These are phyloP conservation scores for Temnopleurus reevesii DNA, from an alignment of 53 echinoderm and acorn worm genomes.

Conservation along the genomic window DNA sequence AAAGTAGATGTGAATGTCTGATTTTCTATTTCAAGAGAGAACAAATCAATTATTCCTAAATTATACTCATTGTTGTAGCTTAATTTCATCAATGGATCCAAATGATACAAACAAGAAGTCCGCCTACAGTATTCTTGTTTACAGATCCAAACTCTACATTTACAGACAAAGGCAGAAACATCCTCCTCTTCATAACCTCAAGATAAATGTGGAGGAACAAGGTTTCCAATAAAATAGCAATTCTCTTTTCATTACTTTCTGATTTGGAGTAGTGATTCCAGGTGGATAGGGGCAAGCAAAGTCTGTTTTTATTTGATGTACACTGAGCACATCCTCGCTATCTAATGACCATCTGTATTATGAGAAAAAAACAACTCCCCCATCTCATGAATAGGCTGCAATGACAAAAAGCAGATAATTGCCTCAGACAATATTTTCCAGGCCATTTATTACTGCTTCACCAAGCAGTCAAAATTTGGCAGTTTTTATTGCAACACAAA, in stretches of 20 bases:
- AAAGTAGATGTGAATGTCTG: too few relatives aligned
- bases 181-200: too few relatives aligned
- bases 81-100: too few relatives aligned
- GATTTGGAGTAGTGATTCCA: neutral
- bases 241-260: conserved; percentile 25
- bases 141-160: neutral
- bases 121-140: neutral
- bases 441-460: neutral
- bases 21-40: too few relatives aligned
- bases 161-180: neutral
- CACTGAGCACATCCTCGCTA: neutral
- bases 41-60: too few relatives aligned
- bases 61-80: too few relatives aligned
- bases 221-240: conserved; percentile 12
- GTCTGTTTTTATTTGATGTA: conserved; percentile 7
- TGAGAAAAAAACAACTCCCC: neutral
- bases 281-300: conserved; percentile 4
- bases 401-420: neutral
- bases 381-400: neutral
- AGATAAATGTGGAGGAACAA: neutral
- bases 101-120: too few relatives aligned
- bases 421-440: neutral
- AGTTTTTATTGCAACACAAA: neutral
- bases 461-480: neutral
- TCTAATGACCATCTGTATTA: neutral